Conservation (phyloP, 2,113 vertebrate genomes). For the Hippocampus comes region DNA sequence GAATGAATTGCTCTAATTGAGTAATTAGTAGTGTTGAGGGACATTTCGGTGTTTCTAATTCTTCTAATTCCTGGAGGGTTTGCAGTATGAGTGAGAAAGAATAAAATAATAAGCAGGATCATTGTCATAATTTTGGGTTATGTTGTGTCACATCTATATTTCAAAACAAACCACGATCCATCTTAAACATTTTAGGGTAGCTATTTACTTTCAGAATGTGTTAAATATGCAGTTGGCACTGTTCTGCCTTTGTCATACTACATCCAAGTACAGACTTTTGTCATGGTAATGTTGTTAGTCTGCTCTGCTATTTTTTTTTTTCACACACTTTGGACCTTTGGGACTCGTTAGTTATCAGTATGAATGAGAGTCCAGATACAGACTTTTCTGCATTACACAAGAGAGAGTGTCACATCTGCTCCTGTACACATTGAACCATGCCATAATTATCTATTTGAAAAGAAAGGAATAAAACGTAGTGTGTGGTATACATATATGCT, state of each 20-base stretch:
- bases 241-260: slow-evolving; percentile 46
- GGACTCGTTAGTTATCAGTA: slow-evolving; percentile 57
- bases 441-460: not conserved
- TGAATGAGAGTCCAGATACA: slow-evolving; percentile 30
- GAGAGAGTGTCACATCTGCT: slow-evolving; percentile 56
- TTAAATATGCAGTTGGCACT: slow-evolving; percentile 32
- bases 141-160: not conserved
- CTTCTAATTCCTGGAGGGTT: not conserved
- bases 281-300: slow-evolving; percentile 65
- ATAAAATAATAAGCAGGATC: not conserved
- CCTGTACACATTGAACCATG: slow-evolving; percentile 29
- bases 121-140: not conserved
- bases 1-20: not conserved
- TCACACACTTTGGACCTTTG: slow-evolving; percentile 46
- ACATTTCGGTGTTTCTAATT: not conserved
- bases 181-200: not conserved
- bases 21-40: not conserved
- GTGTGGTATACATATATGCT: too few relatives aligned
- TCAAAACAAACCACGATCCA: not conserved
- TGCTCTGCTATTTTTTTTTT: slow-evolving; percentile 53
- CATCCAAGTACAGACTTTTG: slow-evolving; percentile 57
- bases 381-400: slow-evolving; percentile 39
- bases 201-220: slow-evolving; percentile 19
- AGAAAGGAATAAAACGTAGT: too few relatives aligned
- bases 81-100: not conserved